A percentile compares a stretch with the other conserved stretches of the same genome.
These are phyloP conservation scores for Eulimnadia texana DNA, from an alignment of 1,140 invertebrate genomes.

Conservation along the genomic window DNA sequence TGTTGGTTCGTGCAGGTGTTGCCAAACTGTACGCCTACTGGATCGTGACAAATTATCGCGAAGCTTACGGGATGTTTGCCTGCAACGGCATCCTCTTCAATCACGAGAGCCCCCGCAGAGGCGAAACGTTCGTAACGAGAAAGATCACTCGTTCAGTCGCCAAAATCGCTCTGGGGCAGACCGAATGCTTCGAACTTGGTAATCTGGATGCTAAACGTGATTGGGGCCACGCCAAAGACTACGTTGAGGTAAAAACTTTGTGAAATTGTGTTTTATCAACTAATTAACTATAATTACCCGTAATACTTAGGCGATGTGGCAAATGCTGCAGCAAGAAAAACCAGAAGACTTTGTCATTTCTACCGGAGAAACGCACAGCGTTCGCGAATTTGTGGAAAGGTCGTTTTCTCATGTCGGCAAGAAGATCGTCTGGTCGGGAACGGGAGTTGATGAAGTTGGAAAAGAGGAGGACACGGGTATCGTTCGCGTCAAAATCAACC, in stretches of 20 bases:
- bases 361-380: slow-evolving; percentile 86
- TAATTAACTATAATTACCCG: slow-evolving; percentile 10
- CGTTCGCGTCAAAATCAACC: slow-evolving; percentile 78
- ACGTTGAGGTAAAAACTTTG: slow-evolving; percentile 65
- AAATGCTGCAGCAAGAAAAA: slow-evolving; percentile 88
- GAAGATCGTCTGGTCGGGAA: slow-evolving; percentile 69
- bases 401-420: slow-evolving; percentile 67
- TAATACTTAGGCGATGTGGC: slow-evolving; percentile 84
- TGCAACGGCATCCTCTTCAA: slow-evolving; percentile 99
- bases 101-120: slow-evolving; percentile 93
- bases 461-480: slow-evolving; percentile 62
- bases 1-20: slow-evolving; percentile 50
- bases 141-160: slow-evolving; percentile 96
- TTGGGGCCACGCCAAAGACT: slow-evolving; percentile 99
- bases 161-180: slow-evolving; percentile 79
- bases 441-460: slow-evolving; percentile 66
- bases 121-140: slow-evolving; percentile 96
- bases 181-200: slow-evolving; percentile 79
- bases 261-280: not conserved
- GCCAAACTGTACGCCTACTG: slow-evolving; percentile 98
- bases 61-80: slow-evolving; percentile 95
- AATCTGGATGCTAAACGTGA: slow-evolving; percentile 92
- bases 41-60: slow-evolving; percentile 96
- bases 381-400: slow-evolving; percentile 88
- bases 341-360: slow-evolving; percentile 97